Conservation (phyloP, 2,797 vertebrate species). For the Heterohyrax brucei region DNA sequence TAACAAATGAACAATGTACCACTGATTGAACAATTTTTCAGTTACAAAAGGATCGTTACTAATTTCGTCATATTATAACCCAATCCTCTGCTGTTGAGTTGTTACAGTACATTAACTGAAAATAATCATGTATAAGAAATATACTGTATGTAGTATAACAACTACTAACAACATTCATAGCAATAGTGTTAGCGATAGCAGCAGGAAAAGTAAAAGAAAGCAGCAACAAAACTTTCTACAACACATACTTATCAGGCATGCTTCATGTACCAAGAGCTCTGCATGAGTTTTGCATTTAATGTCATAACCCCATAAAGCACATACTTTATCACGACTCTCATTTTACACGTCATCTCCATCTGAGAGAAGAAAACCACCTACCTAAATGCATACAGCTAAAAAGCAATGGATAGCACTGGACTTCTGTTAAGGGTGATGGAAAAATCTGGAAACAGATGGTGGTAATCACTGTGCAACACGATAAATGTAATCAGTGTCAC, state of each 20-base stretch:
- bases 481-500: no score
- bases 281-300: background rate
- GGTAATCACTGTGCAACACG: no score
- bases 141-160: background rate
- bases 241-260: background rate
- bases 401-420: background rate
- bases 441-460: no score
- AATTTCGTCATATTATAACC: background rate
- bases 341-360: conserved; percentile 39
- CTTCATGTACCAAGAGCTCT: background rate
- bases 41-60: background rate
- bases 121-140: conserved; percentile 6
- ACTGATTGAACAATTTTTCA: background rate
- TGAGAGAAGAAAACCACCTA: background rate
- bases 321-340: background rate
- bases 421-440: no score
- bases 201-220: background rate
- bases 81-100: no score
- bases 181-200: background rate
- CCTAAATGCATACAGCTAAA: background rate
- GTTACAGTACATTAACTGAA: background rate
- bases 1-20: background rate
- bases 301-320: background rate
- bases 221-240: background rate
- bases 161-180: conserved; percentile 11